phyloP scores from a whole-genome alignment of 2,797 vertebrate species.

The Pipistrellus pygmaeus region DNA sequence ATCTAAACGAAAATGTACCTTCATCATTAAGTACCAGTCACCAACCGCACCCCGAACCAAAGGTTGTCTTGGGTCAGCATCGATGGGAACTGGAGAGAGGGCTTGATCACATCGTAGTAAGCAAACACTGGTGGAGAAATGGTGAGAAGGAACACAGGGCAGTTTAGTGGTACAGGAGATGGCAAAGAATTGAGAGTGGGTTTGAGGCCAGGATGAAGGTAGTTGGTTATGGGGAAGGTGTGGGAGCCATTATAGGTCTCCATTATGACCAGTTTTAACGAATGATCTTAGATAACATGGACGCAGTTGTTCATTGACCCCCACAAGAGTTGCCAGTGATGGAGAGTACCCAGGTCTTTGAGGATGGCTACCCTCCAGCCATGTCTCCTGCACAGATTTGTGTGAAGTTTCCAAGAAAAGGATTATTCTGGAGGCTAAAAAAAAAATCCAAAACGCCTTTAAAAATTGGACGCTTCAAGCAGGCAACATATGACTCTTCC shows the following conservation, averaged over 20 bases:
- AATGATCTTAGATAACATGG: not conserved
- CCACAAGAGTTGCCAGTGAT: not conserved
- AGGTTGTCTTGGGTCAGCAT: not conserved
- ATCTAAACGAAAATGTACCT: not conserved
- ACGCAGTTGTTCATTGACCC: not conserved
- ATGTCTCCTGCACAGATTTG: not conserved
- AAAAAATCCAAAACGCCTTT: conserved; percentile 13
- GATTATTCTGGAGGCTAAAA: not conserved
- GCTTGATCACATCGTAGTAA: fast-evolving
- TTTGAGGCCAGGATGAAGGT: not conserved
- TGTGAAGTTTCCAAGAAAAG: not conserved
- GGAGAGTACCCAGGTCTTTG: not conserved
- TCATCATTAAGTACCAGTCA: not conserved
- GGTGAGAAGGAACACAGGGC: too few relatives aligned
- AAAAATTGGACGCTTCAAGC: not conserved
- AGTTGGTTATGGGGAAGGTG: not conserved
- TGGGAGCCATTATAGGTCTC: not conserved
- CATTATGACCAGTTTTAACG: not conserved
- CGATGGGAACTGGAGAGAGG: not conserved
- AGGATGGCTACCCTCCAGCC: not conserved
- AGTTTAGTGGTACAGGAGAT: too few relatives aligned
- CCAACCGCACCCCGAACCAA: not conserved
- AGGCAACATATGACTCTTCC: not conserved
- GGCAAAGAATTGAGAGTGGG: not conserved
- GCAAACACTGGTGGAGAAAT: not conserved